A percentile compares a stretch with the other conserved stretches of the same genome.
Conservation (phyloP, 2,797 vertebrate genomes). For the Rhynchonycteris naso region DNA sequence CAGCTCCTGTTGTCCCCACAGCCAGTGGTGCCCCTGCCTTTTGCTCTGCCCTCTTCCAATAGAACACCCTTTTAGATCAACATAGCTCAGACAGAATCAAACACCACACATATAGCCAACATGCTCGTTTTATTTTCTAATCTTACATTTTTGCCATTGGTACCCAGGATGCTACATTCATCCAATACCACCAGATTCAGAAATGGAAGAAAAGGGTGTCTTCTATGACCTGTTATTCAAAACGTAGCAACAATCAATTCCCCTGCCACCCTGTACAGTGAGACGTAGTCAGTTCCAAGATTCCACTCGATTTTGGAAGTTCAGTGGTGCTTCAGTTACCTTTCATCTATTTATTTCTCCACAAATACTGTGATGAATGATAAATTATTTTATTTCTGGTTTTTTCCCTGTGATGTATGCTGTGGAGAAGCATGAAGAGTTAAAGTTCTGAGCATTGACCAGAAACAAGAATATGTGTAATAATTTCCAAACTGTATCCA, state of each 20-base stretch:
- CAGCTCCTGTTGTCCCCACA: neutral
- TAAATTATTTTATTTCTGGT: neutral
- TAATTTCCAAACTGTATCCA: slow-evolving; percentile 72
- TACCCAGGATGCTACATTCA: neutral
- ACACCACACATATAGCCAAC: neutral
- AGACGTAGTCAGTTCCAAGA: neutral
- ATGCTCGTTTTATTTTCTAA: neutral
- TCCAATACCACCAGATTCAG: neutral
- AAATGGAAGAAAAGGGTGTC: neutral
- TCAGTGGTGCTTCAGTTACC: neutral
- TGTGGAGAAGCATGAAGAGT: slow-evolving; percentile 54
- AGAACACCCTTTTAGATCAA: neutral
- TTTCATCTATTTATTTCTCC: slow-evolving; percentile 31
- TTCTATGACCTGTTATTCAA: neutral
- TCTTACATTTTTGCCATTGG: neutral
- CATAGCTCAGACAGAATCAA: neutral
- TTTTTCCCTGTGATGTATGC: slow-evolving; percentile 4
- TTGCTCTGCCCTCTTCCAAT: neutral
- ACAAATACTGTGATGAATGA: neutral
- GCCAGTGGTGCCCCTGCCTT: neutral
- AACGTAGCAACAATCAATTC: neutral
- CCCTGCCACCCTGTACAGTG: neutral
- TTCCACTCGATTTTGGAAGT: neutral
- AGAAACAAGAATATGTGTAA: slow-evolving; percentile 67
- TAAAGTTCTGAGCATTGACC: slow-evolving; percentile 66